Conservation (phyloP, 2,797 vertebrate species). For the Acipenser transmontanus region DNA sequence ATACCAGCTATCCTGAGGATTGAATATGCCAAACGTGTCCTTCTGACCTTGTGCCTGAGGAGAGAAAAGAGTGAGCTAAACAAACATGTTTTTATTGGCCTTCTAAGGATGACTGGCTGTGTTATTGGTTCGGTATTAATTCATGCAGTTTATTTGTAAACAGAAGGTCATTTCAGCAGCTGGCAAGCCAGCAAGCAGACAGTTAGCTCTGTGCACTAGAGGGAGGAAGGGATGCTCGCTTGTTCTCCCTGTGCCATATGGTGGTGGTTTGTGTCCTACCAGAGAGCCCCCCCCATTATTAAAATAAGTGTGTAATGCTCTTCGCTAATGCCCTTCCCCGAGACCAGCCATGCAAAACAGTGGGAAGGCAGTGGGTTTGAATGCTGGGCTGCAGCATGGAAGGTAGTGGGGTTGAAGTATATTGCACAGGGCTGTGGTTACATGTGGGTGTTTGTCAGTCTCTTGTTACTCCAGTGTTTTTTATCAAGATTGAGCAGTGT, state of each 20-base stretch:
- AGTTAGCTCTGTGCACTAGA: background rate
- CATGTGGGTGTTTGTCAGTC: too few species aligned
- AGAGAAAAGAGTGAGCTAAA: background rate
- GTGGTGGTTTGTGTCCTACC: slow-evolving; percentile 17
- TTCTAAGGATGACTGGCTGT: slow-evolving; percentile 23
- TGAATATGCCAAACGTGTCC: too few species aligned
- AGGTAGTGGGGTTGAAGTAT: too few species aligned
- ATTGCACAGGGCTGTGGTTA: too few species aligned
- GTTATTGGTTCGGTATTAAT: slow-evolving; percentile 41
- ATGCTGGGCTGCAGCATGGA: too few species aligned
- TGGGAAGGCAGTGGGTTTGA: too few species aligned
- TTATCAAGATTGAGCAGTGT: too few species aligned
- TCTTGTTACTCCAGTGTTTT: too few species aligned
- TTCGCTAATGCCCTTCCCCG: slow-evolving; percentile 19
- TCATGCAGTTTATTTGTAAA: slow-evolving; percentile 44
- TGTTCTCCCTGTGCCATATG: slow-evolving; percentile 31
- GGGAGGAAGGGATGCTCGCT: slow-evolving; percentile 26
- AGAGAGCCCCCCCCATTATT: slow-evolving; percentile 18
- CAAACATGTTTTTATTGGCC: background rate
- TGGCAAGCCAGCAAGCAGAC: background rate
- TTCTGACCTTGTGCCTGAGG: background rate
- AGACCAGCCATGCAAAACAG: too few species aligned
- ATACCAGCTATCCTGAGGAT: too few species aligned
- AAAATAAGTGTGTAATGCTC: slow-evolving; percentile 6
- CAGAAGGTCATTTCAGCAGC: slow-evolving; percentile 21